These are phyloP conservation scores for Podarcis muralis DNA, from an alignment of 2,113 vertebrate genomes.

Conservation along the genomic window DNA sequence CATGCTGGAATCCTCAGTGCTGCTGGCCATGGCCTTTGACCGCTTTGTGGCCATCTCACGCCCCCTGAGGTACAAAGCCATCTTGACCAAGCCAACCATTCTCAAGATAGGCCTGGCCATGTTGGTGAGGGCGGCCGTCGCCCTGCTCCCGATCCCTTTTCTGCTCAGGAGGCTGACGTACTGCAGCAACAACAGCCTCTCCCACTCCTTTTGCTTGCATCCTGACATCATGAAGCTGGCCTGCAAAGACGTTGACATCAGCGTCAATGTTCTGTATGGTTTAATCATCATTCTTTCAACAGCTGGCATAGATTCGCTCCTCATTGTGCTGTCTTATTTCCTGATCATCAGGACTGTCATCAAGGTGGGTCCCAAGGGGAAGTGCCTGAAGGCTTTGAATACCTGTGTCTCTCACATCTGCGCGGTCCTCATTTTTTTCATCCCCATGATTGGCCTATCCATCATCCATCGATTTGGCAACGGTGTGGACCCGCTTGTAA, in stretches of 20 bases:
- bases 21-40: conserved; percentile 76
- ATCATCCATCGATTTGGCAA: conserved; percentile 68
- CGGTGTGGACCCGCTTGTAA: conserved; percentile 40
- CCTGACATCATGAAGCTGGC: conserved; percentile 75
- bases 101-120: conserved; percentile 58
- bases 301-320: conserved; percentile 63
- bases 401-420: conserved; percentile 74
- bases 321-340: conserved; percentile 72
- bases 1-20: conserved; percentile 70
- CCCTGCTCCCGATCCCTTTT: conserved; percentile 63
- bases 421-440: conserved; percentile 70
- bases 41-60: conserved; percentile 70
- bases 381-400: conserved; percentile 59
- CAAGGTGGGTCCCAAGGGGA: conserved; percentile 56
- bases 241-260: conserved; percentile 47
- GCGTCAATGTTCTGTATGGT: conserved; percentile 68
- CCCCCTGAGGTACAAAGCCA: conserved; percentile 62
- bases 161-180: conserved; percentile 66
- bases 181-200: conserved; percentile 56
- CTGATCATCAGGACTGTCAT: conserved; percentile 67
- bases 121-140: conserved; percentile 28
- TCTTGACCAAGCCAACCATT: conserved; percentile 62
- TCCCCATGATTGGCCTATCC: conserved; percentile 66
- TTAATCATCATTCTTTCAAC: conserved; percentile 64
- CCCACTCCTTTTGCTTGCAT: conserved; percentile 75